phyloP scores from a whole-genome alignment of 2,113 vertebrate species.

The Pleuronectes platessa region DNA sequence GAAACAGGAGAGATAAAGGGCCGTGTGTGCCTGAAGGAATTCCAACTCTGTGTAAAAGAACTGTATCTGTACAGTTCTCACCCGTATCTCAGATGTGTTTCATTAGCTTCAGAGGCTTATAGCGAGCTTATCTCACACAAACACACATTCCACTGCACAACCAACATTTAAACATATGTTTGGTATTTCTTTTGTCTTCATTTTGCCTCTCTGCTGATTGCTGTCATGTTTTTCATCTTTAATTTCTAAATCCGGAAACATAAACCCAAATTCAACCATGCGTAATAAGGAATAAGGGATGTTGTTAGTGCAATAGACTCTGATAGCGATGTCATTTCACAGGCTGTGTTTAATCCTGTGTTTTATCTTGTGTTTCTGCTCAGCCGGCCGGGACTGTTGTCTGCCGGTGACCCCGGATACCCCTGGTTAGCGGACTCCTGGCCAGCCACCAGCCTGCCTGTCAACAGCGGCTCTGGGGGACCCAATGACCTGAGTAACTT shows the following conservation, averaged over 20 bases:
- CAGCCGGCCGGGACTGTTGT: conserved; percentile 95
- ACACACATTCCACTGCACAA: conserved; percentile 39
- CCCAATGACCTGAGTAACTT: conserved; percentile 95
- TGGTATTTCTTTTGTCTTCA: conserved; percentile 32
- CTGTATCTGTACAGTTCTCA: conserved; percentile 25
- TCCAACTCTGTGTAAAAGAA: conserved; percentile 50
- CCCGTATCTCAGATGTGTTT: conserved; percentile 46
- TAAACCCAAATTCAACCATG: conserved; percentile 24
- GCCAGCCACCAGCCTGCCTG: conserved; percentile 95
- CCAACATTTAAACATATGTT: conserved; percentile 62
- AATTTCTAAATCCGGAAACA: conserved; percentile 29
- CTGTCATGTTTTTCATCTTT: conserved; percentile 32
- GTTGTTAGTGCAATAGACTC: conserved; percentile 7
- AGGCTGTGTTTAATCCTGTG: conserved; percentile 11
- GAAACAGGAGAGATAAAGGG: conserved; percentile 51
- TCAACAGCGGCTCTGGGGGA: conserved; percentile 92
- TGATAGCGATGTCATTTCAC: conserved; percentile 26
- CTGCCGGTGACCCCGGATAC: conserved; percentile 91
- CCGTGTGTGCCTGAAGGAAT: conserved; percentile 65
- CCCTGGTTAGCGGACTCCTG: conserved; percentile 99
- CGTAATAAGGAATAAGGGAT: conserved; percentile 5
- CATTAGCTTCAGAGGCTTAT: conserved; percentile 52
- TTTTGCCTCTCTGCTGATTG: conserved; percentile 43
- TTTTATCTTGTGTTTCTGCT: conserved; percentile 33
- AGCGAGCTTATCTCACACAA: conserved; percentile 58